phyloP scores from a whole-genome alignment of 2,888 invertebrate genomes.

The Lithodes maja region DNA sequence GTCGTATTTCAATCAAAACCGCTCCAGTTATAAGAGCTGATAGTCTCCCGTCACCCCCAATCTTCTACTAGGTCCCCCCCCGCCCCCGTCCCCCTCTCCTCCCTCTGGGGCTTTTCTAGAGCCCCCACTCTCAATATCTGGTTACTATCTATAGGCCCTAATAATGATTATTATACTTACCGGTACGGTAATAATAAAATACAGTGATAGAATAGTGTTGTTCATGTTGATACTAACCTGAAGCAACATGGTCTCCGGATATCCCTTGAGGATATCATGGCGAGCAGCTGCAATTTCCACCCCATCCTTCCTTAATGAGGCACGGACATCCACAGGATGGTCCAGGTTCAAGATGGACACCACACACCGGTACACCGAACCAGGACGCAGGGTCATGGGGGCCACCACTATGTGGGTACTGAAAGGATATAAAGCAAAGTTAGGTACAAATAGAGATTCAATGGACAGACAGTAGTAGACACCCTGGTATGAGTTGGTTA shows the following conservation, averaged over 20 bases:
- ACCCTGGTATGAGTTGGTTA: too few species aligned
- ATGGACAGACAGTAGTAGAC: too few species aligned
- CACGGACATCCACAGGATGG: slow-evolving; percentile 87
- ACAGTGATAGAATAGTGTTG: too few species aligned
- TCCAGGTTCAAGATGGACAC: slow-evolving; percentile 88
- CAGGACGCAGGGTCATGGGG: slow-evolving; percentile 92
- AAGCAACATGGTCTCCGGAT: slow-evolving; percentile 92
- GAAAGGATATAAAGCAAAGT: slow-evolving; percentile 71
- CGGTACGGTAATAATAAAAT: too few species aligned
- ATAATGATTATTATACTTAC: too few species aligned
- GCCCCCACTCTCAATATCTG: too few species aligned
- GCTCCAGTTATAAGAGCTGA: too few species aligned
- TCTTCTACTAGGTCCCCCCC: too few species aligned
- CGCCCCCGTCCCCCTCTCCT: too few species aligned
- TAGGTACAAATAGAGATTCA: neutral
- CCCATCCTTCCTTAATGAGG: slow-evolving; percentile 91
- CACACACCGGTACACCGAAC: slow-evolving; percentile 90
- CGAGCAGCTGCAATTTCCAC: slow-evolving; percentile 90
- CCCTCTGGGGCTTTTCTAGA: too few species aligned
- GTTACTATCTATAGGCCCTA: too few species aligned
- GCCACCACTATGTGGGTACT: slow-evolving; percentile 96
- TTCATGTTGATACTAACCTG: slow-evolving; percentile 77
- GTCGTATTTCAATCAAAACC: neutral
- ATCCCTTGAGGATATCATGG: slow-evolving; percentile 87
- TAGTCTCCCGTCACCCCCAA: too few species aligned